Percentiles rank a stretch among this genome's conserved stretches.
Evolutionary conservation across 2,113 vertebrate species (phyloP).

Genomic region (Panurus biarmicus): DNA sequence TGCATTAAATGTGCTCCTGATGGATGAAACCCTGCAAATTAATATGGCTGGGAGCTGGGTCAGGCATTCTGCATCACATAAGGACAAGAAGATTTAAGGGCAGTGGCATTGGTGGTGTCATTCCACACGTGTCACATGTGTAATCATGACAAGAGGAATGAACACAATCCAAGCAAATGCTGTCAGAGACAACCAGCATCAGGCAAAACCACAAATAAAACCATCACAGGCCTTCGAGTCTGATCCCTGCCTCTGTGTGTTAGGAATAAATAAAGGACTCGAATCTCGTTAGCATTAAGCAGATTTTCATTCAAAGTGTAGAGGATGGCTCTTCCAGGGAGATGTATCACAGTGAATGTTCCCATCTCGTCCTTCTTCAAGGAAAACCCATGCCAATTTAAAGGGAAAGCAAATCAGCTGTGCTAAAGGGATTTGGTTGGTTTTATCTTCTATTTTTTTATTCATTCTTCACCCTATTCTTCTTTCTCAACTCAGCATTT

Average conservation of each 20-base stretch:
- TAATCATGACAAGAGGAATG: neutral
- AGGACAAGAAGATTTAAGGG: neutral
- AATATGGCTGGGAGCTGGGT: neutral
- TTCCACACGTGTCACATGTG: neutral
- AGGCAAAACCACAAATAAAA: slow-evolving; percentile 9
- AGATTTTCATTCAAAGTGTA: neutral
- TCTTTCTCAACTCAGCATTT: neutral
- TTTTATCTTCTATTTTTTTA: neutral
- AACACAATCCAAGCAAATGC: neutral
- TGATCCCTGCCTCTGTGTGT: neutral
- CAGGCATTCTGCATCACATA: neutral
- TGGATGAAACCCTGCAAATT: neutral
- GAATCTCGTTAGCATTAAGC: neutral
- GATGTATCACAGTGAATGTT: neutral
- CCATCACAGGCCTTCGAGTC: neutral
- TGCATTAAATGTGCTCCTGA: neutral
- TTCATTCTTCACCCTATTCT: neutral
- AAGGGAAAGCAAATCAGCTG: neutral
- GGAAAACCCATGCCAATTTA: neutral
- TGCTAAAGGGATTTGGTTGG: neutral
- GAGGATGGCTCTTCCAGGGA: neutral
- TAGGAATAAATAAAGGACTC: neutral
- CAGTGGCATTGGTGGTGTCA: neutral
- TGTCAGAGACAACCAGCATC: neutral
- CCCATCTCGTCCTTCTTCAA: neutral